Base-by-base conservation (phyloP, 2,888 invertebrate genomes). In the Nomada flava region DNA sequence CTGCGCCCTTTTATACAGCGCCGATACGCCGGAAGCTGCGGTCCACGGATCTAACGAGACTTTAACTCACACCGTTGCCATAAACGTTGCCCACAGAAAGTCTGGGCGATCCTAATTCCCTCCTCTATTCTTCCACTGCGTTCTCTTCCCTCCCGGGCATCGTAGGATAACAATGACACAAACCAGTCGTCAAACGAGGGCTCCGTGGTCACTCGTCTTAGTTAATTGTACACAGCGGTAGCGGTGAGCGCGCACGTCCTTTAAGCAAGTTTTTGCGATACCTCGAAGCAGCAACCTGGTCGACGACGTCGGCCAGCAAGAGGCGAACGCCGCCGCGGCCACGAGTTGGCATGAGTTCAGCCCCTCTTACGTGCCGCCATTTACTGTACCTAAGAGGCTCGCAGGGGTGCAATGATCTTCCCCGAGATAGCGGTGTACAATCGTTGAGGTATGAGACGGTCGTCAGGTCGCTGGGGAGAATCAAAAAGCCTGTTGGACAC, bases 311-410 rank as follows among this genome's bases (percentile, higher is more conserved):
- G 2, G 69, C 64, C 74, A 68, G 53, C 62, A 76, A 78, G 79
- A 74, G 73, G 74, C 80, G n/a, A 84, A 67, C 73, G 74, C 72
- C 60, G 57, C 36, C 36, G 15, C 23, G 55, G 50, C 67, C 62
- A 47, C 74, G 76, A 84, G 74, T 72, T 76, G 81, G 71, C 69
- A 50, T 76, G 84, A 81, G 86, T 82, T 76, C 76, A 63, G 68
- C 67, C 65, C 79, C 72, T 71, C 44, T 76, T 50, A 13, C 59
- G 76, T 67, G 23, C 57, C 65, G 70, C 65, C 79, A 84, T 92
- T 93, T 92, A 92, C 91, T 91, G 90, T 91, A 92, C 91, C 90
- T 91, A 91, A 92, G 92, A 92, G 92, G 77, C 89, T 89, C 91
- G 86, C 91, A 90, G 89, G 90, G 90, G 91, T 91, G 90, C 91